A percentile compares a stretch with the other conserved stretches of the same genome.
Evolutionary conservation across 2,797 vertebrate species (phyloP).

Genomic region (Columba guinea): DNA sequence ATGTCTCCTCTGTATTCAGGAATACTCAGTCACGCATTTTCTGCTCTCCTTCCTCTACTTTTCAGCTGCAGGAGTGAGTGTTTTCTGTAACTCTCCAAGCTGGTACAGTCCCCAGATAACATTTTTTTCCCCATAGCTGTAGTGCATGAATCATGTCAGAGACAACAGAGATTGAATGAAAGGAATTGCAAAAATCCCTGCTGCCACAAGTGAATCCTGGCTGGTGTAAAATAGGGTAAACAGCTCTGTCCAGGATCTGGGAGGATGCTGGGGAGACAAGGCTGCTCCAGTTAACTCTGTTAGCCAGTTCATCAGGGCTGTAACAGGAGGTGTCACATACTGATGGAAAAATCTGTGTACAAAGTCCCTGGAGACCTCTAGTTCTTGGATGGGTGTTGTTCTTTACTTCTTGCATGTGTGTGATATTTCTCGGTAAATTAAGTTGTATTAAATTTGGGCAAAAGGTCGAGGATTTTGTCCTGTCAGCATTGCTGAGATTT

Average conservation of each 20-base stretch:
- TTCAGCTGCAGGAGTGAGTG: neutral
- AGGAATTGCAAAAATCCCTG: neutral
- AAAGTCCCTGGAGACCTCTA: neutral
- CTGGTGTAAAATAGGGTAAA: neutral
- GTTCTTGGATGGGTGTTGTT: neutral
- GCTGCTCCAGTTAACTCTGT: neutral
- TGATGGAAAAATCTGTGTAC: neutral
- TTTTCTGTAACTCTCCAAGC: neutral
- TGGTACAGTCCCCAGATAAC: neutral
- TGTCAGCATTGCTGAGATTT: neutral
- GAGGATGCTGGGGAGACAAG: neutral
- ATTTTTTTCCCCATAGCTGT: neutral
- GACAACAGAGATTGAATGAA: neutral
- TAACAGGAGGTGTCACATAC: neutral
- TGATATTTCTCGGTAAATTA: neutral
- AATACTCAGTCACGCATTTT: constrained; percentile 31
- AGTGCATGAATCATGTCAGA: neutral
- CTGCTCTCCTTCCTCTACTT: neutral
- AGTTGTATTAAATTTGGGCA: neutral
- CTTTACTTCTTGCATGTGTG: neutral
- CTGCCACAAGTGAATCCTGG: neutral
- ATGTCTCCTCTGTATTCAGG: neutral
- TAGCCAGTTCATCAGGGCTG: neutral
- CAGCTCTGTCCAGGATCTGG: neutral
- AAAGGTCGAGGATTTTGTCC: neutral